A percentile compares a stretch with the other conserved stretches of the same genome.
phyloP scores from a whole-genome alignment of 2,797 vertebrate species.

The Oreonectes daqikongensis region DNA sequence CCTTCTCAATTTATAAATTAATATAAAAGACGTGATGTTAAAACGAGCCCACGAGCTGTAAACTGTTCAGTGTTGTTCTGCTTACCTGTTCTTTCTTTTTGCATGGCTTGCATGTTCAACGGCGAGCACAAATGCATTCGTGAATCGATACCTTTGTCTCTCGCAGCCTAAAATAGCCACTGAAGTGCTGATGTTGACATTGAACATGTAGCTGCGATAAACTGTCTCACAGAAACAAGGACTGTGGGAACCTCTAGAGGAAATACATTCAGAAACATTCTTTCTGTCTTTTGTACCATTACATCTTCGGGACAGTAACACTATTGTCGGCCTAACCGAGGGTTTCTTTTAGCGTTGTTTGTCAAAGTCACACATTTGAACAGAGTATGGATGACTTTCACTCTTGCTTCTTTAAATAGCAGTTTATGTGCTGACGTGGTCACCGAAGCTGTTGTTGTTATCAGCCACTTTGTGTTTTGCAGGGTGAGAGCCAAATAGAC shows the following conservation, averaged over 20 bases:
- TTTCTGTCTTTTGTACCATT: background rate
- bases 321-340: background rate
- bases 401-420: constrained; percentile 73
- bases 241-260: constrained; percentile 6
- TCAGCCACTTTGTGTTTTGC: constrained; percentile 40
- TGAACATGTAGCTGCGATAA: constrained; percentile 50
- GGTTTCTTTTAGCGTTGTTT: constrained; percentile 14
- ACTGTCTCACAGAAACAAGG: constrained; percentile 3
- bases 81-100: constrained; percentile 9
- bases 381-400: constrained; percentile 63
- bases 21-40: background rate
- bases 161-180: constrained; percentile 72
- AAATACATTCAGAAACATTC: background rate
- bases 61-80: background rate
- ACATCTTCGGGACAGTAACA: background rate
- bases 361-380: constrained; percentile 37
- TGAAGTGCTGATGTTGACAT: constrained; percentile 69
- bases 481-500: background rate
- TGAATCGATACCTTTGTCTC: constrained; percentile 66
- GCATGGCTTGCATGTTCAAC: constrained; percentile 33
- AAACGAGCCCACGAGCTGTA: background rate
- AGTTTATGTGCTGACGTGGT: constrained; percentile 65
- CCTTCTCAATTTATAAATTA: background rate
- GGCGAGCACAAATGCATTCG: constrained; percentile 32
- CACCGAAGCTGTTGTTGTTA: constrained; percentile 59